Evolutionary conservation across 1,140 invertebrate genomes (phyloP).

Genomic region (Pseudomyrmex dendroicus): DNA sequence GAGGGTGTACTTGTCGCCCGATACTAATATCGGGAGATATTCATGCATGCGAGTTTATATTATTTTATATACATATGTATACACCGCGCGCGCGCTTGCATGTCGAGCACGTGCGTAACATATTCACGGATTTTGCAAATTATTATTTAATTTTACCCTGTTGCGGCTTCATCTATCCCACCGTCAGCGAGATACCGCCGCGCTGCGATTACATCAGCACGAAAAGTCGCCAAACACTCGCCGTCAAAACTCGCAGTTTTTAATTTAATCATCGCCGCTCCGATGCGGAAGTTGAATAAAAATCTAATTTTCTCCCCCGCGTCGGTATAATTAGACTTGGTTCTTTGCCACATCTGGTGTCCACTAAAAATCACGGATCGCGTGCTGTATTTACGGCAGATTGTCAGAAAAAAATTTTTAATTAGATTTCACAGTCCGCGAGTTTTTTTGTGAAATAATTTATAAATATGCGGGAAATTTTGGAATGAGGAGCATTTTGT

Average conservation of each 20-base stretch:
- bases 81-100: not conserved
- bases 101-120: constrained; percentile 29
- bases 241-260: constrained; percentile 34
- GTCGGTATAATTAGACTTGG: constrained; percentile 25
- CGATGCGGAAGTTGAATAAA: constrained; percentile 20
- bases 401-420: constrained; percentile 18
- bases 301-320: constrained; percentile 7
- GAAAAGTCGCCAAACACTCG: constrained; percentile 17
- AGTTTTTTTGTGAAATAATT: not conserved
- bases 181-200: constrained; percentile 39
- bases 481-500: too few species aligned
- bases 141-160: constrained; percentile 57
- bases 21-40: constrained; percentile 35
- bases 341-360: not conserved
- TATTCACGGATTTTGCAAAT: constrained; percentile 35
- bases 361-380: constrained; percentile 27
- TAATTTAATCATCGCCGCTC: constrained; percentile 30
- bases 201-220: constrained; percentile 1
- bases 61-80: too few species aligned
- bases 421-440: constrained; percentile 8
- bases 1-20: constrained; percentile 12
- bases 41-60: constrained; percentile 19
- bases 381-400: not conserved
- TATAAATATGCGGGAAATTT: not conserved
- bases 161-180: constrained; percentile 38